A percentile compares a stretch with the other conserved stretches of the same genome.
Conservation (phyloP, 1,140 invertebrate genomes). For the Drosophila ohnishii region DNA sequence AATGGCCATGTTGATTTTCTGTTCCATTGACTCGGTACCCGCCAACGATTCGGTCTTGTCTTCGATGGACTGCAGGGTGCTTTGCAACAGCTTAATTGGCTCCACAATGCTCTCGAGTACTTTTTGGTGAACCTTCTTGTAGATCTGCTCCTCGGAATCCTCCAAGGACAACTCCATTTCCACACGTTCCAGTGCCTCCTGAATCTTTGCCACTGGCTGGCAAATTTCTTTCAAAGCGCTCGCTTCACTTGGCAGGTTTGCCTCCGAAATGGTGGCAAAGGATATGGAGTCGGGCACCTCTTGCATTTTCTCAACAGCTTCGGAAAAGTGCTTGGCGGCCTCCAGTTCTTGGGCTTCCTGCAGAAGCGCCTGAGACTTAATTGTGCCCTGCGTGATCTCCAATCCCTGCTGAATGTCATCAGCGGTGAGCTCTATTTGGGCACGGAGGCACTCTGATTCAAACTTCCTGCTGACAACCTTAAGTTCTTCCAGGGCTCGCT, state of each 20-base stretch:
- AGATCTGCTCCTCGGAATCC: slow-evolving; percentile 77
- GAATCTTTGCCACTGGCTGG: slow-evolving; percentile 81
- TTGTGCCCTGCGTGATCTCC: slow-evolving; percentile 84
- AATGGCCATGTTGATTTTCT: slow-evolving; percentile 84
- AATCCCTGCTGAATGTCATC: slow-evolving; percentile 84
- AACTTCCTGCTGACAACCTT: slow-evolving; percentile 82
- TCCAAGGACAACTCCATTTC: slow-evolving; percentile 83
- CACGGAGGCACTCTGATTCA: slow-evolving; percentile 62
- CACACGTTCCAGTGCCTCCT: slow-evolving; percentile 83
- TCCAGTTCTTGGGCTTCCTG: slow-evolving; percentile 84
- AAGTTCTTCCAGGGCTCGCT: slow-evolving; percentile 83
- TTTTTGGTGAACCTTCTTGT: slow-evolving; percentile 81
- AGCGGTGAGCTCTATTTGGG: slow-evolving; percentile 83
- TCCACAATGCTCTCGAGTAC: slow-evolving; percentile 84
- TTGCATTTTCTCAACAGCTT: slow-evolving; percentile 83
- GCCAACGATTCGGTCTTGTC: slow-evolving; percentile 82
- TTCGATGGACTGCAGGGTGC: slow-evolving; percentile 82
- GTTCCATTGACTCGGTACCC: slow-evolving; percentile 83
- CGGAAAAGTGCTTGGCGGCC: slow-evolving; percentile 81
- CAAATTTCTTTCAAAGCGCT: slow-evolving; percentile 78
- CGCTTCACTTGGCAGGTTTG: slow-evolving; percentile 83
- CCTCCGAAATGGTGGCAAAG: slow-evolving; percentile 84
- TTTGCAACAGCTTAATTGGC: slow-evolving; percentile 83
- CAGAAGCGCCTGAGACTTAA: slow-evolving; percentile 84
- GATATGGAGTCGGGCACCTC: slow-evolving; percentile 83